Base-by-base conservation (phyloP, 2,888 invertebrate species). In the Pasiphila rectangulata region DNA sequence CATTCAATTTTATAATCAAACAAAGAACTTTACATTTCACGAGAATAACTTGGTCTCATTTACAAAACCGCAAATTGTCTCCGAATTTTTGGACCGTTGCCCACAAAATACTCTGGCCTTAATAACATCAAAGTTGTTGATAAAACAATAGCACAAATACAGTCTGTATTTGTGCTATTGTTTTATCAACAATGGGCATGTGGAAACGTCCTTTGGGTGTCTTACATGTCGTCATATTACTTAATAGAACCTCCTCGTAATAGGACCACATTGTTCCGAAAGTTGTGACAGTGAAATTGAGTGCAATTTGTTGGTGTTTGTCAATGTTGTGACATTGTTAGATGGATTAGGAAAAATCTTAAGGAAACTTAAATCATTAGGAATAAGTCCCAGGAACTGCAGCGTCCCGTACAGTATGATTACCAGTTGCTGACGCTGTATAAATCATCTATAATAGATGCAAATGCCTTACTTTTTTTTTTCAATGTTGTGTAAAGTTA, bases 121-220 rank as follows among this genome's bases (percentile, higher is more conserved):
- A 57, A 56, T 59, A 58, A 46, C 35, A 45, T 43, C 48, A 39
- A 39, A 25, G 37, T 48, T 43, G 37, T 45, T 48, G 49, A 50
- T 15, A 24, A n/a, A n/a, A n/a, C n/a, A n/a, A n/a, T n/a, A n/a
- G n/a, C n/a, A n/a, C n/a, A n/a, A 32, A 32, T 27, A 46, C 46
- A 53, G 44, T 51, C 51, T 47, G 17, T 10, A 32, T 9, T 9
- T 53, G 42, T 56, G 32, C 51, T 30, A 57, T 57, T 57, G 57
- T 57, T 57, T 57, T 53, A 51, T 43, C 35, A 51, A 57, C 57
- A 57, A 57, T 57, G 37, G 52, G 3, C 17, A 29, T 57, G 53
- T 38, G 34, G 55, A 51, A 49, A 55, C 34, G 35, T 24, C 30
- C 46, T 45, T 42, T 9, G 24, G 41, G 24, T 48, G 16, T 36